A percentile compares a stretch with the other conserved stretches of the same genome.
Evolutionary conservation across 2,888 invertebrate species (phyloP).

Genomic region (Epistrophella euchroma): DNA sequence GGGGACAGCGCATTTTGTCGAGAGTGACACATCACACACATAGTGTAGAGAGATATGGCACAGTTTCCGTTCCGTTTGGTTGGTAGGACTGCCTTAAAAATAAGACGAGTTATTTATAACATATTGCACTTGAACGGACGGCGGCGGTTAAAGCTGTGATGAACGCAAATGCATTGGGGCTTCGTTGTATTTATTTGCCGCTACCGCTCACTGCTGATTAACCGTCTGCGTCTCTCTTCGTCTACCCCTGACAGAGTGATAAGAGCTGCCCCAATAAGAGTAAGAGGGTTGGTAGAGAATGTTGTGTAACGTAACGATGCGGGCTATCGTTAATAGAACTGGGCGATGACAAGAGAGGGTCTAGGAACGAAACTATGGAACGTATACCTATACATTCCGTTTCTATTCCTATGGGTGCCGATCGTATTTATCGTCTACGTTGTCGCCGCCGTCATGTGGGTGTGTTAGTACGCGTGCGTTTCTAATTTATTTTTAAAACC

Average conservation of each 20-base stretch:
- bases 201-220: conserved; percentile 55
- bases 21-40: conserved; percentile 49
- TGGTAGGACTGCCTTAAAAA: conserved; percentile 34
- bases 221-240: conserved; percentile 22
- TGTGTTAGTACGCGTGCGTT: conserved; percentile 76
- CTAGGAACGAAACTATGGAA: not conserved
- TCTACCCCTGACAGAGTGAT: conserved; percentile 46
- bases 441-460: conserved; percentile 31
- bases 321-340: not conserved
- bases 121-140: conserved; percentile 70
- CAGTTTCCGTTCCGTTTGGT: conserved; percentile 23
- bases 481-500: conserved; percentile 67
- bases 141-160: conserved; percentile 31
- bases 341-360: not conserved
- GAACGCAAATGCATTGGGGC: not conserved
- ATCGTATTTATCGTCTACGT: not conserved
- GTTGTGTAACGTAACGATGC: conserved; percentile 59
- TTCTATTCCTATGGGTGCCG: not conserved
- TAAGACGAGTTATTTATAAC: conserved; percentile 65
- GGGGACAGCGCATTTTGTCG: not conserved
- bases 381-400: conserved; percentile 11
- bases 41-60: conserved; percentile 41
- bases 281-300: conserved; percentile 11
- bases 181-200: conserved; percentile 27
- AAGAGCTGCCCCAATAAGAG: conserved; percentile 37